Evolutionary conservation across 2,113 vertebrate species (phyloP).

Genomic region (Ceuthmochares aereus): DNA sequence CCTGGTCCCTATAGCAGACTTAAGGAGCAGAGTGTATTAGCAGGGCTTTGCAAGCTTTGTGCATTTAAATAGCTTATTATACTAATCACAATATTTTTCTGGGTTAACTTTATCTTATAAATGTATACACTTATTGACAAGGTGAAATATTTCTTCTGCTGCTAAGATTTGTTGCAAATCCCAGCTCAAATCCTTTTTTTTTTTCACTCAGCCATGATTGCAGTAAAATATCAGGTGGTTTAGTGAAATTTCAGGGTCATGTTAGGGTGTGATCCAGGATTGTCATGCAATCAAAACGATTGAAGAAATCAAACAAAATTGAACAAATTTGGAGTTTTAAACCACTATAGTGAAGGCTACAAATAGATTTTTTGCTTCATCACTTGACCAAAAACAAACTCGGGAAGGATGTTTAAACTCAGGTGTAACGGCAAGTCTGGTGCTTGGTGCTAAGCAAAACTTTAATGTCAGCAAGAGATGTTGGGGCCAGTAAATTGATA

Average conservation of each 20-base stretch:
- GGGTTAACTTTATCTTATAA: not conserved
- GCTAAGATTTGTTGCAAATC: not conserved
- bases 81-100: not conserved
- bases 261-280: not conserved
- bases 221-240: not conserved
- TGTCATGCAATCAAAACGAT: accelerated
- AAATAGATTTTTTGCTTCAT: not conserved
- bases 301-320: not conserved
- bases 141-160: not conserved
- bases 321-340: not conserved
- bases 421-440: not conserved
- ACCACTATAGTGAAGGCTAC: not conserved
- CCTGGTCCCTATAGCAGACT: not conserved
- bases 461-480: not conserved
- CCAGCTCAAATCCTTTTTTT: not conserved
- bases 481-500: not conserved
- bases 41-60: not conserved
- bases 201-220: not conserved
- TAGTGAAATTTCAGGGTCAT: not conserved
- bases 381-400: not conserved
- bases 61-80: not conserved
- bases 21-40: not conserved
- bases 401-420: not conserved
- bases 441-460: not conserved
- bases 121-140: not conserved